phyloP scores from a whole-genome alignment of 1,140 invertebrate species.

The Diabrotica virgifera region DNA sequence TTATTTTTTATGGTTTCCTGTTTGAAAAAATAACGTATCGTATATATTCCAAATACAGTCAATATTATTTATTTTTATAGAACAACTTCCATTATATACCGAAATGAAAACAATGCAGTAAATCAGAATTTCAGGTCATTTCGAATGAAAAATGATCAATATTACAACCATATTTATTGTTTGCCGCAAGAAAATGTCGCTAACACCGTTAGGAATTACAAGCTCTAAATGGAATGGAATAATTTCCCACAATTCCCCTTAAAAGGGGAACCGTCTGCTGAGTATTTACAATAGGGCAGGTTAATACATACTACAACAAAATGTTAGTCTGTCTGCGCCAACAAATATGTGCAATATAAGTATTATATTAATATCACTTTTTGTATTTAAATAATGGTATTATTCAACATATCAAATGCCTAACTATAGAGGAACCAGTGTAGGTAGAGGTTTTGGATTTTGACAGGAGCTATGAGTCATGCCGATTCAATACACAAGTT shows the following conservation, averaged over 20 bases:
- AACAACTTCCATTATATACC: slow-evolving; percentile 1
- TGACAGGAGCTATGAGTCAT: too few species aligned
- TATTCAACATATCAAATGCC: too few species aligned
- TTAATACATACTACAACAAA: too few species aligned
- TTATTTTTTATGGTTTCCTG: slow-evolving; percentile 3
- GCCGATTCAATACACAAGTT: too few species aligned
- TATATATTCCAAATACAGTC: not conserved
- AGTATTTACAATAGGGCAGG: too few species aligned
- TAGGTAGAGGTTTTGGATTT: too few species aligned
- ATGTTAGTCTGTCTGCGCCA: too few species aligned
- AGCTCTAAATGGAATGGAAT: not conserved
- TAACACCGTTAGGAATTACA: not conserved
- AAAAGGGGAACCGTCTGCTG: too few species aligned
- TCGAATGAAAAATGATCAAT: slow-evolving; percentile 3
- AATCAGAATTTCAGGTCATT: not conserved
- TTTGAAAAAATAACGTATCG: not conserved
- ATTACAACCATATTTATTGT: not conserved
- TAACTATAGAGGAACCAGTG: too few species aligned
- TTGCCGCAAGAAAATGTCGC: not conserved
- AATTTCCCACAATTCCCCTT: not conserved
- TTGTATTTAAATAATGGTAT: too few species aligned
- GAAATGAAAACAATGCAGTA: slow-evolving; percentile 3
- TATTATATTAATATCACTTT: too few species aligned
- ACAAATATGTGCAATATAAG: too few species aligned
- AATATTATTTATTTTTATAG: slow-evolving; percentile 1